These are phyloP conservation scores for Watsonalla binaria DNA, from an alignment of 2,888 invertebrate genomes.

Conservation along the genomic window DNA sequence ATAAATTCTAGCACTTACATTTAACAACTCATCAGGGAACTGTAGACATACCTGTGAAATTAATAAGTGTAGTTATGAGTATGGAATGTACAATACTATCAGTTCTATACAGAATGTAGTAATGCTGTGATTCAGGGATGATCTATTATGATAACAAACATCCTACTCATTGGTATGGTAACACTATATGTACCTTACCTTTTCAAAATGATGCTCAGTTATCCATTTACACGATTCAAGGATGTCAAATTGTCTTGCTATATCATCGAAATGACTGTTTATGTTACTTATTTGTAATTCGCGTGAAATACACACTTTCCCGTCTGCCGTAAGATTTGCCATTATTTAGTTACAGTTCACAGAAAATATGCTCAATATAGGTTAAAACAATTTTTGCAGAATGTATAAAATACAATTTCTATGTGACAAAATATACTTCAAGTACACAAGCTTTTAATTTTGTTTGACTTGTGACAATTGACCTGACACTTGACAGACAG, in stretches of 20 bases:
- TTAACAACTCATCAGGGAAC: conserved; percentile 90
- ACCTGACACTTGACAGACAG: no score
- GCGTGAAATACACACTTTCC: conserved; percentile 74
- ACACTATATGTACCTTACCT: conserved; percentile 64
- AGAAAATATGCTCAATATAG: background rate
- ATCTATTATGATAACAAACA: no score
- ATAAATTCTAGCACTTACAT: conserved; percentile 83
- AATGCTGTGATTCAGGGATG: background rate
- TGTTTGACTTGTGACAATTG: no score
- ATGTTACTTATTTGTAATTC: conserved; percentile 41
- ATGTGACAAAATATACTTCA: no score
- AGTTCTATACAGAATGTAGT: no score
- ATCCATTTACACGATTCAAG: conserved; percentile 84
- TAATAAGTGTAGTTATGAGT: background rate
- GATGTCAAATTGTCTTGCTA: conserved; percentile 78
- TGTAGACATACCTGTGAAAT: conserved; percentile 88
- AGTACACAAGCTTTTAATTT: no score
- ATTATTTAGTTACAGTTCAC: conserved; percentile 25
- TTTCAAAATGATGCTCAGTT: conserved; percentile 78
- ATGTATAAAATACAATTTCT: no score
- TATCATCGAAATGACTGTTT: conserved; percentile 37
- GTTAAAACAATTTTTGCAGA: no score
- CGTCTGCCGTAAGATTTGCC: conserved; percentile 76
- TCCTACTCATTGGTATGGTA: no score
- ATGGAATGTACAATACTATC: background rate